phyloP scores from a whole-genome alignment of 23 tunicate genomes.

The Trididemnum clinides region DNA sequence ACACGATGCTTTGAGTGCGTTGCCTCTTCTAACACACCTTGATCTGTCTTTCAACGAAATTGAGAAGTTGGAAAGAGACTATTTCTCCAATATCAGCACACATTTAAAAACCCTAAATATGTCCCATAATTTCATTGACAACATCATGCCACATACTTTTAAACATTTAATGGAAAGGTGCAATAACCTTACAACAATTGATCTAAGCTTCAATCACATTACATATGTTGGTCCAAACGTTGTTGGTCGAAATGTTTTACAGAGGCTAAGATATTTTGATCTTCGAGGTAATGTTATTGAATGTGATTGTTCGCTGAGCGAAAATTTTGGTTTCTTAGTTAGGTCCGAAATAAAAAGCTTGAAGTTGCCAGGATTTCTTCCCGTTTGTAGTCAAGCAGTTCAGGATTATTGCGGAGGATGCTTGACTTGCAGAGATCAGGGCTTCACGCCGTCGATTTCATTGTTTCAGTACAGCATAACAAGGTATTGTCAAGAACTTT shows the following conservation, averaged over 20 bases:
- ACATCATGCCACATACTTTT: neutral
- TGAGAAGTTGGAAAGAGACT: neutral
- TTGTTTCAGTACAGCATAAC: conserved; percentile 17
- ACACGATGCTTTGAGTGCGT: neutral
- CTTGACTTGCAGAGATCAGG: neutral
- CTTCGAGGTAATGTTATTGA: conserved; percentile 16
- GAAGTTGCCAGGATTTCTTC: conserved; percentile 38
- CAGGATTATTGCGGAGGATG: conserved; percentile 37
- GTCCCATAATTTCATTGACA: conserved; percentile 11
- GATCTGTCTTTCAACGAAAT: conserved; percentile 36
- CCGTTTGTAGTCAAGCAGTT: neutral
- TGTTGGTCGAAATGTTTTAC: neutral
- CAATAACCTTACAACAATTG: neutral
- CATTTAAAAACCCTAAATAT: neutral
- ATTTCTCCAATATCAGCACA: neutral
- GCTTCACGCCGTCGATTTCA: neutral
- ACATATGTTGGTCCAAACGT: neutral
- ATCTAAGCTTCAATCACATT: conserved; percentile 11
- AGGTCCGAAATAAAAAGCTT: too few relatives aligned
- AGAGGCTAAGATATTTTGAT: neutral
- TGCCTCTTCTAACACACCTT: neutral
- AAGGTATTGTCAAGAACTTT: neutral
- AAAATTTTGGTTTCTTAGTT: conserved; percentile 25
- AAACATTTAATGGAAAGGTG: neutral
- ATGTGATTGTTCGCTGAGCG: conserved; percentile 27